Evolutionary conservation across 2,113 vertebrate species (phyloP), one percentile per base, ranked within the genome.

Genomic region (Burhinus oedicnemus): DNA sequence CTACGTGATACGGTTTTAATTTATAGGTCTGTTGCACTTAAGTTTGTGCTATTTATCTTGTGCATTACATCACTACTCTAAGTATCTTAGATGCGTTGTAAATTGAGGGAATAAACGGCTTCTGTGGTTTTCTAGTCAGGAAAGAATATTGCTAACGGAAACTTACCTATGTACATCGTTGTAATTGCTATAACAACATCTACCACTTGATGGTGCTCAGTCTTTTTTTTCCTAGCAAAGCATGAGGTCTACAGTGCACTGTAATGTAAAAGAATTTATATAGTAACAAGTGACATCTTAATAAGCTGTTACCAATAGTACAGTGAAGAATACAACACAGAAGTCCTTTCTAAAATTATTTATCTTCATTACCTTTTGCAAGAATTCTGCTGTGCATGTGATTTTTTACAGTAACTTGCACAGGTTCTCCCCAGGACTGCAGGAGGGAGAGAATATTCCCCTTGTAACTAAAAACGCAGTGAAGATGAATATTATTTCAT

Each of bases 101-200:
- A 81, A 15, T 5, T 8, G 2, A 40, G 40, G 2, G 2, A 6
- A 19, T 23, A 26, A 12, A 23, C 4, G 0, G 11, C 2, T 44
- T 19, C 5, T n/a, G 3, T 2, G 5, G 5, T 51, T 54, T 54
- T 19, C 8, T 42, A 11, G 6, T 34, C 0, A 0, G 4, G 2
- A 42, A 15, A 26, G 5, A 27, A 30, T 4, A 2, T 4, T 51
- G 3, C 0, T 32, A 6, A 3, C 1, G 1, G 3, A 4, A 62
- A 3, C 0, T 17, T 2, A 3, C 1, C 4, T 5, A 2, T 0
- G 4, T 11, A 3, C 8, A 7, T 9, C 0, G 0, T 4, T 21
- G 2, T 36, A 85, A 13, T 8, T 10, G 32, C 23, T 65, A 0
- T 45, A 25, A 1, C 25, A 5, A 2, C 0, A 22, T 45, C 12